Percentiles rank a stretch among this genome's conserved stretches.
phyloP scores from a whole-genome alignment of 2,888 invertebrate genomes.

The Yponomeuta sedellus region DNA sequence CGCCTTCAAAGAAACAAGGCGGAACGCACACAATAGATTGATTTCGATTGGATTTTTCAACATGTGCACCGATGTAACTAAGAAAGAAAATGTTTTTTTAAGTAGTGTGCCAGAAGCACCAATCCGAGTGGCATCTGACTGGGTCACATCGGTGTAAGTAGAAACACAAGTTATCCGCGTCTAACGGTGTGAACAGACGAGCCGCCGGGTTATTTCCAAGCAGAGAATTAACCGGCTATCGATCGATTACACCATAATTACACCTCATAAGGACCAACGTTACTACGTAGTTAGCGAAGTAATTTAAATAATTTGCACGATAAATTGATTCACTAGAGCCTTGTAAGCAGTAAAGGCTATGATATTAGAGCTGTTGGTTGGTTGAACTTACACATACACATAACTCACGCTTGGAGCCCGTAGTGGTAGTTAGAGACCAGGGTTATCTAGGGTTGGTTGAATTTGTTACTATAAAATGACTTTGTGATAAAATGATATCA shows the following conservation, averaged over 20 bases:
- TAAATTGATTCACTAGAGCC: background rate
- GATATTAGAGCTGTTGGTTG: background rate
- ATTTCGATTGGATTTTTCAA: background rate
- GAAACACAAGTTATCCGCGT: conserved; percentile 4
- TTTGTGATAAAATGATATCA: too few species aligned
- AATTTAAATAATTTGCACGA: background rate
- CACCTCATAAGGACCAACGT: background rate
- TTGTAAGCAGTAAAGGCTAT: background rate
- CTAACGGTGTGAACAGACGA: background rate
- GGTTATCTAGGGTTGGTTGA: background rate
- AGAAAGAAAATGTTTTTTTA: background rate
- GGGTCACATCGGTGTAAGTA: conserved; percentile 4
- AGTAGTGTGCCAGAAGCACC: background rate
- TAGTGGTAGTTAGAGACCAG: too few species aligned
- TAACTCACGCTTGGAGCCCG: too few species aligned
- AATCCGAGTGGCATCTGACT: background rate
- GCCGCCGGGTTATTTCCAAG: background rate
- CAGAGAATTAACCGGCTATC: conserved; percentile 1
- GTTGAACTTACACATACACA: too few species aligned
- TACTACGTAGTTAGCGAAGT: background rate
- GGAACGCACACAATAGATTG: background rate
- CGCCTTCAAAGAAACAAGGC: background rate
- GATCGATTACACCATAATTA: background rate
- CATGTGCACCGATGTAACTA: background rate
- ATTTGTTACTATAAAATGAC: background rate